Base-by-base conservation (phyloP, 2,113 vertebrate genomes). In the Strix aluco region DNA sequence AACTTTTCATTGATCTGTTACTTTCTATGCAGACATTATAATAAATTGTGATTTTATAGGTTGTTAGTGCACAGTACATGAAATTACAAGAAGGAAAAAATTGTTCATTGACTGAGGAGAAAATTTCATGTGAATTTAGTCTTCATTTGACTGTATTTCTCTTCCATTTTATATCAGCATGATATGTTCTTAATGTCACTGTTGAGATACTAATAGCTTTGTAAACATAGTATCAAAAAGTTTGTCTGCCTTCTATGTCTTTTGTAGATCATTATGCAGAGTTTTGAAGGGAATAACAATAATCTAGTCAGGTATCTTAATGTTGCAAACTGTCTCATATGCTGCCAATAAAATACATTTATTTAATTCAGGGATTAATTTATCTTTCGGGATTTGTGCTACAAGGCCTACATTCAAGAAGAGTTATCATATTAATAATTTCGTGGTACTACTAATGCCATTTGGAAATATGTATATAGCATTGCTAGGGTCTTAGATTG, bases 91-190 rank as follows among this genome's bases (percentile, higher is more conserved):
- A 19, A 46, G 29, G 34, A 54, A 78, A 62, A 70, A 78, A 51
- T 23, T 65, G 42, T 44, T 77, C 34, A 51, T 69, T 77, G 77
- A n/a, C 22, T 66, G 73, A 85, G 40, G 62, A 52, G 47, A 65
- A 58, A 93, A 51, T 77, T 88, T 93, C 77, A 40, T 86, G 32
- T 90, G 49, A 71, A 93, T 91, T 83, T 91, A 88, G 49, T 92
- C 61, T 72, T 95, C 79, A 36, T 94, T 96, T 94, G 71, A 90
- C 40, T 91, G 55, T 77, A n/a, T 62, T 77, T 77, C 57, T 83
- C 27, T 67, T 93, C 21, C 8, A 13, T 96, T 96, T 95, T 95
- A 36, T 90, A 70, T 81, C 29, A 34, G 14, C 15, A 13, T 94
- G 38, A 55, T 72, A 57, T 55, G 59, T 75, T 83, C 58, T 91